phyloP scores from a whole-genome alignment of 2,888 invertebrate species.

The Doris montereyensis region DNA sequence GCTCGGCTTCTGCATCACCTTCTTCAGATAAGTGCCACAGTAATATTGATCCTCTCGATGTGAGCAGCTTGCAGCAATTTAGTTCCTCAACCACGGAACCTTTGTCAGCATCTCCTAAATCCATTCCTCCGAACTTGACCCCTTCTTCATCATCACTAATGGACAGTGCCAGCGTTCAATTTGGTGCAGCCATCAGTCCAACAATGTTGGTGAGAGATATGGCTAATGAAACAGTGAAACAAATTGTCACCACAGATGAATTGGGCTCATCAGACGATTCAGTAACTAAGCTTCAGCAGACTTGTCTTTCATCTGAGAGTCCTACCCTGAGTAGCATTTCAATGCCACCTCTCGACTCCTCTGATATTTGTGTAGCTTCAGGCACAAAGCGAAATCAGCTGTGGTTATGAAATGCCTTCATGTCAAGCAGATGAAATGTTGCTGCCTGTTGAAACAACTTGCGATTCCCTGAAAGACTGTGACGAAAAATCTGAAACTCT shows the following conservation, averaged over 20 bases:
- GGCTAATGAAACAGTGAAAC: constrained; percentile 46
- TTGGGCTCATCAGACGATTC: background rate
- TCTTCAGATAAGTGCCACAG: constrained; percentile 21
- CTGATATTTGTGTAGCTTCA: no score
- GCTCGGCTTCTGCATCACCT: constrained; percentile 18
- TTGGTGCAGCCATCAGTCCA: constrained; percentile 38
- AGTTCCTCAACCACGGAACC: background rate
- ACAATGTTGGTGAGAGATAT: constrained; percentile 43
- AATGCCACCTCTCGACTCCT: no score
- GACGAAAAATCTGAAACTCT: no score
- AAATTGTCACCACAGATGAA: constrained; percentile 37
- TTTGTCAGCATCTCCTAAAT: background rate
- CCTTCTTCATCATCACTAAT: background rate
- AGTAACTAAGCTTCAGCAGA: background rate
- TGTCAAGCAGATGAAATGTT: no score
- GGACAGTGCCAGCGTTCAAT: no score
- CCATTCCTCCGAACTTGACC: background rate
- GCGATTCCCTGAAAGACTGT: no score
- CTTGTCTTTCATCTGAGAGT: background rate
- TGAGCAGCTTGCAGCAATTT: constrained; percentile 10
- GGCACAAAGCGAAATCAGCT: no score
- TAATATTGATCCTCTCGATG: constrained; percentile 35
- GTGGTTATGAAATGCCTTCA: no score
- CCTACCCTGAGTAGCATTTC: background rate
- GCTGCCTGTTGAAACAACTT: no score